phyloP scores from a whole-genome alignment of 2,113 vertebrate species.

The Amblyornis subalaris region DNA sequence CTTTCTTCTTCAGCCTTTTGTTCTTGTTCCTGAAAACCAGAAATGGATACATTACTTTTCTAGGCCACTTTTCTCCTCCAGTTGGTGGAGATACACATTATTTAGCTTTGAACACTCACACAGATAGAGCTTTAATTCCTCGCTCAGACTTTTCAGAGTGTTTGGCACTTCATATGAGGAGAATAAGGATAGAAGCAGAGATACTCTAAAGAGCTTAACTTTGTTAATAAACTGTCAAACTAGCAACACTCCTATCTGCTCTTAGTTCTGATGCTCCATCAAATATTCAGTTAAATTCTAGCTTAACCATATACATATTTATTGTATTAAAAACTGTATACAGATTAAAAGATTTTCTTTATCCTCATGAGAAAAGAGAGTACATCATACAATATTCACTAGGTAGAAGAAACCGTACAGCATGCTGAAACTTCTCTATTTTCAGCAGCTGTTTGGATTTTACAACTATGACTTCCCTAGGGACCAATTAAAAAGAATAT shows the following conservation, averaged over 20 bases:
- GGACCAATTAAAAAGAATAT: neutral
- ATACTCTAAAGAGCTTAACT: neutral
- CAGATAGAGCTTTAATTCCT: neutral
- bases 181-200: neutral
- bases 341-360: neutral
- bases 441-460: neutral
- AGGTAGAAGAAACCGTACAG: neutral
- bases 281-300: neutral
- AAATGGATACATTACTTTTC: neutral
- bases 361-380: neutral
- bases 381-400: neutral
- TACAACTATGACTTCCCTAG: neutral
- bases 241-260: neutral
- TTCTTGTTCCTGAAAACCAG: conserved; percentile 85
- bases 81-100: neutral
- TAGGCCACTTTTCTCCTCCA: neutral
- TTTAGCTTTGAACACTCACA: neutral
- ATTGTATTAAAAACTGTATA: neutral
- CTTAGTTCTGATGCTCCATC: neutral
- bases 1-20: conserved; percentile 97
- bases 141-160: neutral
- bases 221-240: neutral
- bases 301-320: neutral
- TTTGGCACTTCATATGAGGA: neutral
- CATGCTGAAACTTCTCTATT: neutral